Conservation (phyloP, 2,113 vertebrate genomes). For the Thalassoma bifasciatum region DNA sequence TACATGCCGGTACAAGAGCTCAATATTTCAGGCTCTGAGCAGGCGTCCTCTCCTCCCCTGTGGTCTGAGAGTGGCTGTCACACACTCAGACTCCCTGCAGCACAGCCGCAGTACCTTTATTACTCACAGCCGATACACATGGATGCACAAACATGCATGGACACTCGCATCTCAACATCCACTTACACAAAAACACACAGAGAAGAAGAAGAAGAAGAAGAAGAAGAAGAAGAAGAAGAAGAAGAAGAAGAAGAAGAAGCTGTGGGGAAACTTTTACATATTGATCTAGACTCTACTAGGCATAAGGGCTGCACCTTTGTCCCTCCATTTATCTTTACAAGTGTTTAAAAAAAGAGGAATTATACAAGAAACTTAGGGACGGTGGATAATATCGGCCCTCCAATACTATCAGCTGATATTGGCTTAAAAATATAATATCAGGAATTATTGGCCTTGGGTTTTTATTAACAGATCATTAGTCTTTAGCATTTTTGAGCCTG, state of each 20-base stretch:
- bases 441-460: no score
- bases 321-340: not conserved
- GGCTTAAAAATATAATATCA: no score
- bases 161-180: not conserved
- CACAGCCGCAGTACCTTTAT: conserved; percentile 52
- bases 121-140: conserved; percentile 41
- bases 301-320: conserved; percentile 23
- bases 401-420: no score
- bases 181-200: conserved; percentile 13
- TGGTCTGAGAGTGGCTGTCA: conserved; percentile 72
- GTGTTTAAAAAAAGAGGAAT: not conserved
- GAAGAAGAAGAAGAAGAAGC: conserved; percentile 4
- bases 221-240: no score
- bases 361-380: no score
- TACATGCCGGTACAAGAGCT: conserved; percentile 54
- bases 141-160: conserved; percentile 1
- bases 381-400: no score
- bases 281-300: conserved; percentile 38
- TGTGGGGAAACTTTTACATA: conserved; percentile 44
- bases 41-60: conserved; percentile 51
- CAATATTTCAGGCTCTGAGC: conserved; percentile 75
- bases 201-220: conserved; percentile 6
- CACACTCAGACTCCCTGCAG: conserved; percentile 56
- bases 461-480: no score
- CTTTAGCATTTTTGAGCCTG: no score